Percentiles rank a stretch among this genome's conserved stretches.
Conservation (phyloP, 2,797 vertebrate genomes). For the Manis crassicaudata region DNA sequence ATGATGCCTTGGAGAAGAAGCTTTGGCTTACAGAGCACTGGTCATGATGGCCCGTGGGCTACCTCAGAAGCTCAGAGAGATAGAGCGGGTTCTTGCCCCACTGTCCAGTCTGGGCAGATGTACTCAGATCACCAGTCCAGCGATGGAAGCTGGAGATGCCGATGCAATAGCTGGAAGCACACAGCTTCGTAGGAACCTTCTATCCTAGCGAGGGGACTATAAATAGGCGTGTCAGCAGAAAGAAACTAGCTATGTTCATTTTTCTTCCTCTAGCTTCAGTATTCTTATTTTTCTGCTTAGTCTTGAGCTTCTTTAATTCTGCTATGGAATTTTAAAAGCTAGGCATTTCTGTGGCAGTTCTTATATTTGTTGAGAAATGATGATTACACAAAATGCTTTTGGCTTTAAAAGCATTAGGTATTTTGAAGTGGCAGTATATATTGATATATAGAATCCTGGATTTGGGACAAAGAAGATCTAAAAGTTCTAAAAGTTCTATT, state of each 20-base stretch:
- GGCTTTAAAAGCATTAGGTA: constrained; percentile 58
- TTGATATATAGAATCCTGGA: constrained; percentile 41
- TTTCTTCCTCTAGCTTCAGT: constrained; percentile 24
- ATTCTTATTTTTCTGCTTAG: constrained; percentile 58
- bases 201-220: neutral
- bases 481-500: constrained; percentile 61
- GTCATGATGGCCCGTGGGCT: neutral
- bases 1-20: neutral
- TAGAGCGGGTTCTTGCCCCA: neutral
- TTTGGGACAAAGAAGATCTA: constrained; percentile 27
- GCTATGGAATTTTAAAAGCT: constrained; percentile 62
- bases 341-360: constrained; percentile 63
- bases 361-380: constrained; percentile 65
- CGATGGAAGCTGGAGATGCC: neutral
- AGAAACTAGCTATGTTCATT: neutral
- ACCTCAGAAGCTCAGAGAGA: neutral
- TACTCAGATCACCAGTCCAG: neutral
- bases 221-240: constrained; percentile 13
- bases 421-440: constrained; percentile 42
- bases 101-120: neutral
- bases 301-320: constrained; percentile 57
- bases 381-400: constrained; percentile 65
- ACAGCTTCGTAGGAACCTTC: neutral
- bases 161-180: accelerated
- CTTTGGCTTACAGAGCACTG: neutral